Evolutionary conservation across 1,140 invertebrate genomes (phyloP).

Genomic region (Chlorops oryzae): DNA sequence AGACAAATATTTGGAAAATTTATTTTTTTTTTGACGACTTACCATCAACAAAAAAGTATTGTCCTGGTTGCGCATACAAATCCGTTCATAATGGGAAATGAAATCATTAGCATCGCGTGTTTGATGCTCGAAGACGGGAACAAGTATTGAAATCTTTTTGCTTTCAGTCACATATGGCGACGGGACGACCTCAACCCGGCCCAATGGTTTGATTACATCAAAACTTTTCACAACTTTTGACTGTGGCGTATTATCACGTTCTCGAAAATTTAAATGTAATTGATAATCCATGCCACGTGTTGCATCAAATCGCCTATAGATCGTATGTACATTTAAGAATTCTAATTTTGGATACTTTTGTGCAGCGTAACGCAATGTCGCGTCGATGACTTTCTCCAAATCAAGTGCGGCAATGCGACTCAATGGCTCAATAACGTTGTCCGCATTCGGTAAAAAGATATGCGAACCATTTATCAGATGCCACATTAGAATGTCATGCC

Average conservation of each 20-base stretch:
- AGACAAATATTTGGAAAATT: background rate
- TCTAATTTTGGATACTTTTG: constrained; percentile 54
- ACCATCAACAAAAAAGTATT: constrained; percentile 71
- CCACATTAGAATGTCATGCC: constrained; percentile 83
- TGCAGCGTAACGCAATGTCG: constrained; percentile 54
- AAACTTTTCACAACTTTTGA: constrained; percentile 33
- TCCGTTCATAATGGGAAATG: constrained; percentile 62
- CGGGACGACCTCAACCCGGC: constrained; percentile 75
- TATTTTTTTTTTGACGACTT: constrained; percentile 27
- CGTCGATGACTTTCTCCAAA: constrained; percentile 60
- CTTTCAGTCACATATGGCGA: constrained; percentile 90
- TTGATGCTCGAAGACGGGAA: constrained; percentile 52
- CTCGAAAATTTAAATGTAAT: constrained; percentile 62
- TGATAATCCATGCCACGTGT: constrained; percentile 84
- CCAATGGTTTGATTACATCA: constrained; percentile 71
- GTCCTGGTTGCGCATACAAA: constrained; percentile 68
- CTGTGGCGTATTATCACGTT: constrained; percentile 12
- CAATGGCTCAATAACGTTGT: constrained; percentile 54
- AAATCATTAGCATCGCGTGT: constrained; percentile 53
- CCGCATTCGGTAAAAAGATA: constrained; percentile 67
- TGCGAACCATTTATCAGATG: constrained; percentile 79
- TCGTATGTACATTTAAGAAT: constrained; percentile 62
- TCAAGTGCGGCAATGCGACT: constrained; percentile 59
- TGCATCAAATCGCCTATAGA: constrained; percentile 80
- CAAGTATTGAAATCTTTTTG: constrained; percentile 67